These are phyloP conservation scores for Bhutanitis thaidina DNA, from an alignment of 2,888 invertebrate genomes.

Conservation along the genomic window DNA sequence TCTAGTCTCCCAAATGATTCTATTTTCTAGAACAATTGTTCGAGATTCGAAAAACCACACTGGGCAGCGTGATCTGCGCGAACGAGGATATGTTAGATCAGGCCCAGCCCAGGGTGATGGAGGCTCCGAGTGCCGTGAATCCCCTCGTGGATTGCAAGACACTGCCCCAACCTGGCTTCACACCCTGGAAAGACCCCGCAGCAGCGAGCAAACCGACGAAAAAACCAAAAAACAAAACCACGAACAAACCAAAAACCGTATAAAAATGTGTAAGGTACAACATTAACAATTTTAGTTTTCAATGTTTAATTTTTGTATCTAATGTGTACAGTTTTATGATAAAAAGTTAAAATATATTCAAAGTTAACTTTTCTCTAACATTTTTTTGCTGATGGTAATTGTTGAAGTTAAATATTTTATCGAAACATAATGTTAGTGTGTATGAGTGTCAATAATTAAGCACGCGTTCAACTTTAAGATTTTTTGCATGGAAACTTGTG, in stretches of 20 bases:
- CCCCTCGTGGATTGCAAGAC: conserved; percentile 82
- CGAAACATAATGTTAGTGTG: too few species aligned
- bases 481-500: too few species aligned
- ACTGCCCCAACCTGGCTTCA: conserved; percentile 78
- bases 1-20: too few species aligned
- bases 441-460: too few species aligned
- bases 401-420: too few species aligned
- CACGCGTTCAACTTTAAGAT: too few species aligned
- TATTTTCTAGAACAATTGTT: conserved; percentile 83
- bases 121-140: conserved; percentile 77
- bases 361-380: too few species aligned
- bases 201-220: conserved; percentile 27
- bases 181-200: conserved; percentile 70
- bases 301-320: too few species aligned
- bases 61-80: conserved; percentile 88
- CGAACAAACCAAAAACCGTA: conserved; percentile 13
- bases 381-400: too few species aligned
- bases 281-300: neutral
- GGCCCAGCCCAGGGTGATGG: conserved; percentile 86
- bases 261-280: neutral
- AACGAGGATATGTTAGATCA: conserved; percentile 84
- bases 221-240: conserved; percentile 13
- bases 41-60: conserved; percentile 87
- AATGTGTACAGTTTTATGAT: too few species aligned
- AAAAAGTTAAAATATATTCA: too few species aligned